Base-by-base conservation (phyloP, 2,113 vertebrate genomes). In the Channa maculata region DNA sequence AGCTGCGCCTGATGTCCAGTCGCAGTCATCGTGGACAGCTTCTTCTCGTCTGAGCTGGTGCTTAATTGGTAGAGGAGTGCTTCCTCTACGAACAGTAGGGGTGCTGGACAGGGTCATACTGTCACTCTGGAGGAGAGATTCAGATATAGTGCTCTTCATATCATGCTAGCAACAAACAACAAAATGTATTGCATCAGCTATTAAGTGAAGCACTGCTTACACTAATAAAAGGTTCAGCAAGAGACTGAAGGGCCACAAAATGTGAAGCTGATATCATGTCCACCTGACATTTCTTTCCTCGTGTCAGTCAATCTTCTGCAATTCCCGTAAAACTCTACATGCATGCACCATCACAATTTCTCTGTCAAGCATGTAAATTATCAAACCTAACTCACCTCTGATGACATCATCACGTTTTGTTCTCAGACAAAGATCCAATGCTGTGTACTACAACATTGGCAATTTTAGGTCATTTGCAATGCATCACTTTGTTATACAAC, bases 31-130 rank as follows among this genome's bases (percentile, higher is more conserved):
- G 2, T 95, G 94, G 45, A 96, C 95, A 0, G 94, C 94, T 62
- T 94, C 93, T 45, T 93, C 94, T 41, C 96, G 91, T 57, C 92
- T 89, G 15, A 96, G 93, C 90, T 96, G 96, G 92, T 96, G 95
- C 82, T 96, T 96, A 54, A 96, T 92, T 12, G 96, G 96, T 60
- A 97, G 91, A 39, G 96, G 96, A 74, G 96, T 96, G 76, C 96
- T 97, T 76, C 96, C 96, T 86, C 96, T 94, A 54, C 96, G 93
- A 10, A 94, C 91, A 4, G 93, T 91, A 24, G 81, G 91, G 38
- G 76, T 91, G 77, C 87, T 91, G 77, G 91, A 84, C 79, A 95
- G 88, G 80, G 92, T 94, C 93, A 94, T 94, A 6, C 74, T 90
- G 63, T 93, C 92, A 53, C 83, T 86, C 86, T 85, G 78, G 5